Conservation (phyloP, 2,888 invertebrate genomes). For the Xylophagus ater region DNA sequence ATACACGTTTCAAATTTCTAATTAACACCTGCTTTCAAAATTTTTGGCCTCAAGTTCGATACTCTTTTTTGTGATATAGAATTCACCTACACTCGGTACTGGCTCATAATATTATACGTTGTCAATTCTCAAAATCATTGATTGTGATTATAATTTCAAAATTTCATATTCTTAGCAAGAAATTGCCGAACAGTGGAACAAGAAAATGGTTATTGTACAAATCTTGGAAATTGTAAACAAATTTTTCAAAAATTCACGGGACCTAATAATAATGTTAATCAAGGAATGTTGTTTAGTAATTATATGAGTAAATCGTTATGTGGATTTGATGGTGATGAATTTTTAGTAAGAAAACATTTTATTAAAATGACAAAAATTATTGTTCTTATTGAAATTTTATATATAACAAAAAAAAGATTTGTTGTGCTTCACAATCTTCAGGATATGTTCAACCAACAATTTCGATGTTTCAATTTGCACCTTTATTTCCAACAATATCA, state of each 20-base stretch:
- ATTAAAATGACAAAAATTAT: too few species aligned
- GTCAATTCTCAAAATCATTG: too few species aligned
- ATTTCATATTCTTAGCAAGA: too few species aligned
- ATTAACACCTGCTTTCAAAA: too few species aligned
- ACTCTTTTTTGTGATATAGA: too few species aligned
- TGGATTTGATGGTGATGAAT: slow-evolving; percentile 51
- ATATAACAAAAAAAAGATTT: slow-evolving; percentile 15
- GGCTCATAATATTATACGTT: too few species aligned
- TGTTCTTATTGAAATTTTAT: too few species aligned
- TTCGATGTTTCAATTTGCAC: slow-evolving; percentile 12
- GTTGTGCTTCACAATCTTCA: slow-evolving; percentile 11
- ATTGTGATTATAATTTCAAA: too few species aligned
- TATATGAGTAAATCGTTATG: slow-evolving; percentile 55
- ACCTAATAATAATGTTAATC: slow-evolving; percentile 20
- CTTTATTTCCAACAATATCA: slow-evolving; percentile 3
- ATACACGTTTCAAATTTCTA: too few species aligned
- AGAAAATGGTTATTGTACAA: slow-evolving; percentile 44
- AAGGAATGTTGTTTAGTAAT: slow-evolving; percentile 33
- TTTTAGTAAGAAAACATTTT: slow-evolving; percentile 56
- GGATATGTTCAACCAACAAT: neutral
- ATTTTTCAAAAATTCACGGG: slow-evolving; percentile 34
- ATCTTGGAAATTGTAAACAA: slow-evolving; percentile 43
- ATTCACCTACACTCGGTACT: too few species aligned
- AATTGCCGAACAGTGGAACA: slow-evolving; percentile 43
- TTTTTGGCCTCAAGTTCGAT: too few species aligned